phyloP scores from a whole-genome alignment of 2,113 vertebrate genomes.

The Campylomormyrus numenius region DNA sequence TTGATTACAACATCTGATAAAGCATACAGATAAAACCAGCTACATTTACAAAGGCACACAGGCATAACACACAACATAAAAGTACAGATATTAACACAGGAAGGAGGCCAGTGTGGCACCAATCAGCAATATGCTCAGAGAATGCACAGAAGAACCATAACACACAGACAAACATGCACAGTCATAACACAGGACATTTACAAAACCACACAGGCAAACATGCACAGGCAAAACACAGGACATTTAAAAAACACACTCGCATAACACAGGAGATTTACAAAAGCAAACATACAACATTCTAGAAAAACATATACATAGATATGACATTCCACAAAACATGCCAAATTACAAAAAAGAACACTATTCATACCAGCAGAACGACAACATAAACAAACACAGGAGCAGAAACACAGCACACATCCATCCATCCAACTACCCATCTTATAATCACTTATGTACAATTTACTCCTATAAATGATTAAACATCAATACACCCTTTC shows the following conservation, averaged over 20 bases:
- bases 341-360: not conserved
- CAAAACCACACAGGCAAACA: not conserved
- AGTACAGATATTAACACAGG: not conserved
- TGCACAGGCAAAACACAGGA: not conserved
- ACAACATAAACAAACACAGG: not conserved
- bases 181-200: not conserved
- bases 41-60: not conserved
- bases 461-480: not conserved
- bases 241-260: not conserved
- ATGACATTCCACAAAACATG: not conserved
- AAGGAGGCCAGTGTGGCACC: not conserved
- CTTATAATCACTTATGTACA: not conserved
- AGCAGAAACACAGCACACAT: not conserved
- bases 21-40: not conserved
- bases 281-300: not conserved
- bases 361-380: not conserved
- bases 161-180: not conserved
- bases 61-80: not conserved
- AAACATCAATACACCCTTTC: not conserved
- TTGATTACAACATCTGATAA: not conserved
- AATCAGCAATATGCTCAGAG: not conserved
- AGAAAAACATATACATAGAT: not conserved
- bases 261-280: not conserved
- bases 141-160: not conserved
- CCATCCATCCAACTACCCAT: not conserved